These are phyloP conservation scores for Tromatobia lineatoria DNA, from an alignment of 2,888 invertebrate genomes.

Conservation along the genomic window DNA sequence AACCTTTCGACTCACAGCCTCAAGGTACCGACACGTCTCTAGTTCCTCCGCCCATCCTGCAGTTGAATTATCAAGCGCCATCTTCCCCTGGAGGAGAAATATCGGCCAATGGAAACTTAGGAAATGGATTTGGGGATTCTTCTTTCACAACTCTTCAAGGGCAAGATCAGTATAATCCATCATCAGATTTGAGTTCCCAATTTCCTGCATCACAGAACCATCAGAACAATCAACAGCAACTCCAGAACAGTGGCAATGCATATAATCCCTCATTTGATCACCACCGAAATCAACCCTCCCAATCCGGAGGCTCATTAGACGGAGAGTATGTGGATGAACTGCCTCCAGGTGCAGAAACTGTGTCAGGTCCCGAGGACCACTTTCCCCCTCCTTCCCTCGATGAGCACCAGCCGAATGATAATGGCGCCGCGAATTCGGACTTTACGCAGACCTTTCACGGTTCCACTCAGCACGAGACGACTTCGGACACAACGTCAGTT, in stretches of 20 bases:
- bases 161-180: conserved; percentile 27
- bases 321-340: conserved; percentile 73
- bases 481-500: conserved; percentile 25
- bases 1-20: conserved; percentile 58
- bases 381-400: conserved; percentile 33
- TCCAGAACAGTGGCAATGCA: conserved; percentile 1
- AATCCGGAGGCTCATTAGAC: conserved; percentile 23
- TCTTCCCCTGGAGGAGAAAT: conserved; percentile 27
- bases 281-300: conserved; percentile 20
- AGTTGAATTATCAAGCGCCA: conserved; percentile 35
- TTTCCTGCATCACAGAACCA: conserved; percentile 34
- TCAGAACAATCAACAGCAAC: conserved; percentile 49
- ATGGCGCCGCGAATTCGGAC: conserved; percentile 47
- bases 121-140: conserved; percentile 1
- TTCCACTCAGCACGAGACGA: conserved; percentile 46
- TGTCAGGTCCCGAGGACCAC: conserved; percentile 51
- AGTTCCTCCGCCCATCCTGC: conserved; percentile 20
- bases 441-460: conserved; percentile 49
- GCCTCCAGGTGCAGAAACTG: conserved; percentile 75
- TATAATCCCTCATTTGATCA: conserved; percentile 28
- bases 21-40: conserved; percentile 53
- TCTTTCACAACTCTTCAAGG: background rate
- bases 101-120: conserved; percentile 2
- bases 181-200: conserved; percentile 8
- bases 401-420: conserved; percentile 38